A percentile compares a stretch with the other conserved stretches of the same genome.
Evolutionary conservation across 1,140 invertebrate species (phyloP).

Genomic region (Drosophila malerkotliana): DNA sequence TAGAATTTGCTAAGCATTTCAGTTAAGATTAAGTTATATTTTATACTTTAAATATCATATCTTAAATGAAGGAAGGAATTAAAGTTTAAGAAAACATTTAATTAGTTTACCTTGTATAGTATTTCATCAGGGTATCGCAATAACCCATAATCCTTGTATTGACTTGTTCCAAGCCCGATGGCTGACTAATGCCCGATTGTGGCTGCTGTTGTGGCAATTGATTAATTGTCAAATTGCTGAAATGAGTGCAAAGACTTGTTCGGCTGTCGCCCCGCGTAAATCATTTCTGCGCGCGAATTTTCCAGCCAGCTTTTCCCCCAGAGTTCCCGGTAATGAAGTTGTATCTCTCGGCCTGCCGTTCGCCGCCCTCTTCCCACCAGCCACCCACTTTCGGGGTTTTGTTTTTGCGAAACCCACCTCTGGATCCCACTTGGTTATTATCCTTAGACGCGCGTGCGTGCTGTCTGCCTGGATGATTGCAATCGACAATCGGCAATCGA

Average conservation of each 20-base stretch:
- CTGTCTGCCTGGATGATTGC: constrained; percentile 74
- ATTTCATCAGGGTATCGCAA: not conserved
- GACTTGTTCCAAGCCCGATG: constrained; percentile 46
- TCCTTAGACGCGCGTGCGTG: constrained; percentile 73
- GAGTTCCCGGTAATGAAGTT: constrained; percentile 66
- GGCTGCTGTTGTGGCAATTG: constrained; percentile 67
- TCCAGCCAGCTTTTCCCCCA: constrained; percentile 27
- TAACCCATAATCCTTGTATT: not conserved
- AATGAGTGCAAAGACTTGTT: constrained; percentile 82
- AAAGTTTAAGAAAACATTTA: no score
- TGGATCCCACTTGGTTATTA: constrained; percentile 21
- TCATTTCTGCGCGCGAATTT: constrained; percentile 58
- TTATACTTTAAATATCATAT: not conserved
- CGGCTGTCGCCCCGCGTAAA: constrained; percentile 70
- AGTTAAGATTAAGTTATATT: not conserved
- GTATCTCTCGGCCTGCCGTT: constrained; percentile 23
- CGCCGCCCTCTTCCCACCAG: constrained; percentile 4
- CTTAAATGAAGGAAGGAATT: no score
- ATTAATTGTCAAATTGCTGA: constrained; percentile 82
- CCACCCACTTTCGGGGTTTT: not conserved
- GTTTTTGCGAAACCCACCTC: not conserved
- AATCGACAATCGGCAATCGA: constrained; percentile 53
- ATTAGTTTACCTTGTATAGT: not conserved
- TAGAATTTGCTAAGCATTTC: not conserved
- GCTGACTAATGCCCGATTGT: constrained; percentile 69